Conservation (phyloP, 2,113 vertebrate genomes). For the Erythrolamprus reginae region DNA sequence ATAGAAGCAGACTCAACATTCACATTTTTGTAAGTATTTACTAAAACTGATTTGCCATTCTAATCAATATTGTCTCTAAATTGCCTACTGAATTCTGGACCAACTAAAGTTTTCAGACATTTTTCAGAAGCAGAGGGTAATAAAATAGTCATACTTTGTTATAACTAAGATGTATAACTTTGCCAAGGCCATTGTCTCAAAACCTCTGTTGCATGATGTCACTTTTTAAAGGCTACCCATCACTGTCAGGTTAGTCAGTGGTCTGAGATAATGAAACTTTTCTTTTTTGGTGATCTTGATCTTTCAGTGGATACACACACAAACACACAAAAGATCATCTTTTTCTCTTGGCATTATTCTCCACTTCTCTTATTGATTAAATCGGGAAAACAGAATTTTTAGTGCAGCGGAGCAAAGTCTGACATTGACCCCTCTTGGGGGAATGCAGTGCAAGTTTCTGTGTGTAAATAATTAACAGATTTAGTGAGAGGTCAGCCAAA, state of each 20-base stretch:
- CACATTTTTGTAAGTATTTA: neutral
- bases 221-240: neutral
- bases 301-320: neutral
- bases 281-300: neutral
- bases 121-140: neutral
- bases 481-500: neutral
- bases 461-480: neutral
- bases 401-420: neutral
- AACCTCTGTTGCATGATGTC: neutral
- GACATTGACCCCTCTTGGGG: neutral
- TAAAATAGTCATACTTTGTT: neutral
- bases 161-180: neutral
- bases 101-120: neutral
- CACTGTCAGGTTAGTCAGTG: neutral
- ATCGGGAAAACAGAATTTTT: neutral
- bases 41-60: neutral
- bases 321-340: neutral
- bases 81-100: neutral
- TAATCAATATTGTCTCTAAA: neutral
- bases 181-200: neutral
- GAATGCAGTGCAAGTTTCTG: slow-evolving; percentile 6
- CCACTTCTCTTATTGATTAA: neutral
- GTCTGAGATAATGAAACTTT: neutral
- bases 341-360: neutral
- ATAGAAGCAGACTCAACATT: neutral